Base-by-base conservation (phyloP, 2,888 invertebrate genomes). In the Agriopis aurantiaria region DNA sequence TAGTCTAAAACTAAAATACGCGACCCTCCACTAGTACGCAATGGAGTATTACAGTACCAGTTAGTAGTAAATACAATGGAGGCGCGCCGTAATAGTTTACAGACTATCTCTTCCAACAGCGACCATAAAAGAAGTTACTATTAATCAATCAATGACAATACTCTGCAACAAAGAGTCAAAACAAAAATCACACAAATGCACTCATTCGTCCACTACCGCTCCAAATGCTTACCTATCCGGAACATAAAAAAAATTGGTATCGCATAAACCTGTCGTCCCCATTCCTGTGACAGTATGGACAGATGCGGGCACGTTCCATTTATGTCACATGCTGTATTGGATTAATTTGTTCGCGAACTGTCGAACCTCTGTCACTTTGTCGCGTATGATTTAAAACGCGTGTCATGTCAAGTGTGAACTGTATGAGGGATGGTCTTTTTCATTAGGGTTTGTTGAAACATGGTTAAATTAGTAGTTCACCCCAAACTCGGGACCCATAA, bases 321-420 rank as follows among this genome's bases (percentile, higher is more conserved):
- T 23, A 23, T 56, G 68, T 58, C 68, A 63, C 68, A 58, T 52
- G 51, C 48, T 49, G 55, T 52, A 68, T 55, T 53, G 65, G 62
- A 66, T 58, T 66, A 66, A 62, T 70, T 66, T 62, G 58, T 66
- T 57, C 61, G 41, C 57, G 43, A 45, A 43, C 56, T 65, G 69
- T 69, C 66, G 62, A 70, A 66, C 70, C 65, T 63, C 14, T 66
- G 62, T 70, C 70, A 65, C 46, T 46, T 45, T 65, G 64, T 60
- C 49, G 14, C 45, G 56, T 65, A 63, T 62, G 62, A 49, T 70
- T 70, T 48, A 65, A 69, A 69, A 45, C 53, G 40, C 12, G 40
- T 57, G 61, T 65, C 51, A 46, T 48, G n/a, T 58, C 48, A 58
- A 58, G n/a, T n/a, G n/a, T 23, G 23, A 56, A 43, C 7, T 46